Evolutionary conservation across 2,113 vertebrate genomes (phyloP).

Genomic region (Cyanoramphus novaezelandiae): DNA sequence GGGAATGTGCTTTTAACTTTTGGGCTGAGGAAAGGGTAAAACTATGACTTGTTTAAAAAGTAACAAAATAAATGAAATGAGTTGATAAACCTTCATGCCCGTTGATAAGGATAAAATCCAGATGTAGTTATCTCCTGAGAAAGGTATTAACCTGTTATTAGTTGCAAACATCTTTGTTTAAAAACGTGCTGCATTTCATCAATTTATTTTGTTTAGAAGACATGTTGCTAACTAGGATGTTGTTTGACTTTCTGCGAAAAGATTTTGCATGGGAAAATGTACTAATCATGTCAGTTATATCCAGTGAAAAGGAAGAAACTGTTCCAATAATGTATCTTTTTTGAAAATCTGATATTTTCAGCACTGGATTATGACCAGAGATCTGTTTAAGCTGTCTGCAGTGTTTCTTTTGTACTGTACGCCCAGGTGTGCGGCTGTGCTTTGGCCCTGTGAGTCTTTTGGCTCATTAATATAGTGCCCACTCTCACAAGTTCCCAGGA

Average conservation of each 20-base stretch:
- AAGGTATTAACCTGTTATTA: not conserved
- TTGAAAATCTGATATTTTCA: not conserved
- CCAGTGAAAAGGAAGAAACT: not conserved
- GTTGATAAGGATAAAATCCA: not conserved
- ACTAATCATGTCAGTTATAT: not conserved
- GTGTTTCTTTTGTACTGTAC: fast-evolving
- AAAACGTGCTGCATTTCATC: not conserved
- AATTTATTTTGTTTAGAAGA: not conserved
- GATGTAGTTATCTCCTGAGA: not conserved
- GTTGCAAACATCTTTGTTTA: not conserved
- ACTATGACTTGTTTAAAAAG: not conserved
- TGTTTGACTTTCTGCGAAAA: not conserved
- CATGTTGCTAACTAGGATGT: not conserved
- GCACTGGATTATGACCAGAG: not conserved
- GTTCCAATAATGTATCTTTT: not conserved
- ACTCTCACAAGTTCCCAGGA: not conserved
- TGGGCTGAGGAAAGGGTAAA: not conserved
- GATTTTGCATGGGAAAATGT: not conserved
- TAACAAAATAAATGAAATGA: not conserved
- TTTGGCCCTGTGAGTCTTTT: not conserved
- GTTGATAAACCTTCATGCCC: not conserved
- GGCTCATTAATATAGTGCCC: not conserved
- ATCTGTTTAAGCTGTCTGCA: not conserved
- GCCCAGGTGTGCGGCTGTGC: not conserved
- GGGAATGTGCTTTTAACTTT: not conserved